Base-by-base conservation (phyloP, 2,113 vertebrate genomes). In the Silurus meridionalis region DNA sequence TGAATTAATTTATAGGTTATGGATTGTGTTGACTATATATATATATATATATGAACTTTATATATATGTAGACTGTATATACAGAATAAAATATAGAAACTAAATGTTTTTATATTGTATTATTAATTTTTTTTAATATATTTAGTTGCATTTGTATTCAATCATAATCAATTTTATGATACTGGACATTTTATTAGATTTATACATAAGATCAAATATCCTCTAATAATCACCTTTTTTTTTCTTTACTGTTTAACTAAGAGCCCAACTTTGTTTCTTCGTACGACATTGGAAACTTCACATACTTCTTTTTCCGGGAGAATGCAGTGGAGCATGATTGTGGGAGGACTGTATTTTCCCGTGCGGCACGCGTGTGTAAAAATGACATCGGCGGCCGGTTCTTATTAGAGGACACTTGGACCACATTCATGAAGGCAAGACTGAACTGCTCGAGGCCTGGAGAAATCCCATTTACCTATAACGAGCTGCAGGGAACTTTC, bases 181-280 rank as follows among this genome's bases (percentile, higher is more conserved):
- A 37, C 37, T 37, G 37, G 1, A 37, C 2, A 37, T 37, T 37
- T 37, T 37, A 37, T 37, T 3, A 37, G 37, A 37, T 37, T 37
- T 37, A 37, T 37, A 37, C 37, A 37, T 2, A 37, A 37, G 55
- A 2, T 19, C 6, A 66, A 25, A 52, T n/a, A 11, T 64, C 5
- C 37, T 53, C 53, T 66, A 69, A 67, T 37, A 15, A 17, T n/a
- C 13, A 14, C 48, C 50, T 23, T 13, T 37, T 13, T 78, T 75
- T 63, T 19, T 50, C 8, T 10, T 67, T 93, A 64, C 75, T 87
- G 80, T 72, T 72, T 52, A 80, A 6, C 61, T 84, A 94, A 99
- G 97, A 99, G 85, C 98, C 98, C 23, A 99, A 99, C 95, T 99
- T 99, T 52, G 97, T 99, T 80, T 98, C 98, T 0, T 98, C 98